These are phyloP conservation scores for Halcyon smyrnensis DNA, from an alignment of 2,797 vertebrate species.

Conservation along the genomic window DNA sequence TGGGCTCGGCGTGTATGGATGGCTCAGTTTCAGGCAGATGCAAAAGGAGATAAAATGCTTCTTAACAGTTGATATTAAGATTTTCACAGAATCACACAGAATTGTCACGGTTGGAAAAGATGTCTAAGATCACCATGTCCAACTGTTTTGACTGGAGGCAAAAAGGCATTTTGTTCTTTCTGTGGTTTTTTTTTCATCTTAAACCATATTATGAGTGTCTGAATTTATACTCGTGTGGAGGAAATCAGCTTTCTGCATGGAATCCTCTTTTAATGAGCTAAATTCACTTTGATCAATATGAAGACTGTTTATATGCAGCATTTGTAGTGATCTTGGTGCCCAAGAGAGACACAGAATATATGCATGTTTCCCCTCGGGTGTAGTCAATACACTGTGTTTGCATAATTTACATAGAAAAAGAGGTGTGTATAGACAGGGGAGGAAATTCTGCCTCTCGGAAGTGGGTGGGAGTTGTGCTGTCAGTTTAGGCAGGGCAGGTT, in stretches of 20 bases:
- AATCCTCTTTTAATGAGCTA: slow-evolving; percentile 25
- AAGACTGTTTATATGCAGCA: not conserved
- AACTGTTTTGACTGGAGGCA: slow-evolving; percentile 24
- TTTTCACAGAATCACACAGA: no score
- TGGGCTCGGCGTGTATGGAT: not conserved
- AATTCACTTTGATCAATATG: slow-evolving; percentile 49
- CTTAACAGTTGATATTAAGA: not conserved
- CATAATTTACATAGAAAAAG: not conserved
- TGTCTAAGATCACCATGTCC: no score
- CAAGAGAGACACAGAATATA: not conserved
- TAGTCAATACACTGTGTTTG: not conserved
- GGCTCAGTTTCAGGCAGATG: not conserved
- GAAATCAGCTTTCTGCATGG: not conserved
- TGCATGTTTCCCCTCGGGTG: not conserved
- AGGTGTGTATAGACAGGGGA: not conserved
- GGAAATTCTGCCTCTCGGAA: not conserved
- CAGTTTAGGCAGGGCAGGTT: not conserved
- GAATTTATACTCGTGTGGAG: not conserved
- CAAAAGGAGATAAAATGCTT: slow-evolving; percentile 3
- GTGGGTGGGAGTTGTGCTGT: not conserved
- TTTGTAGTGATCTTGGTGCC: not conserved
- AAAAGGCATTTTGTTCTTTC: slow-evolving; percentile 50
- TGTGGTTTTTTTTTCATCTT: not conserved
- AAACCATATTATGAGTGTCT: not conserved
- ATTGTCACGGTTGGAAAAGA: no score